phyloP scores from a whole-genome alignment of 1,140 invertebrate species.

The Heliconius melpomene region DNA sequence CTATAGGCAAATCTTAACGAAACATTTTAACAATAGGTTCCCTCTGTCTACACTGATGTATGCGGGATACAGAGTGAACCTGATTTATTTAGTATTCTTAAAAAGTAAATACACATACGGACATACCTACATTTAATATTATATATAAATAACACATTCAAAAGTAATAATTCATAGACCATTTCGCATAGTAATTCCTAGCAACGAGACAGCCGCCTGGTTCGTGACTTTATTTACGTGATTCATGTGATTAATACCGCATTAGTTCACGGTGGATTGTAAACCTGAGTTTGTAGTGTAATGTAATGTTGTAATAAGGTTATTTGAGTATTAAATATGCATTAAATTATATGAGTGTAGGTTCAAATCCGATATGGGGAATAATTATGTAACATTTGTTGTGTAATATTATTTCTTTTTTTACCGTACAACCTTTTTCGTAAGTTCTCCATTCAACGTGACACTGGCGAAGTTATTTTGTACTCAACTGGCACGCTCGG shows the following conservation, averaged over 20 bases:
- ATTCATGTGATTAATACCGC: constrained; percentile 12
- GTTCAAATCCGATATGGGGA: not conserved
- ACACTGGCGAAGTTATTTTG: too few relatives aligned
- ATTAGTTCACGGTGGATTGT: constrained; percentile 3
- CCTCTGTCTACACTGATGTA: too few relatives aligned
- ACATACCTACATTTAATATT: not conserved
- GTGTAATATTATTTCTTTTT: too few relatives aligned
- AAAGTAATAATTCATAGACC: not conserved
- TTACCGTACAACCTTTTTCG: too few relatives aligned
- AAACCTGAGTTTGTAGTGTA: not conserved
- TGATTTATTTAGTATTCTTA: too few relatives aligned
- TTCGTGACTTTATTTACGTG: constrained; percentile 11
- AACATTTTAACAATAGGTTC: too few relatives aligned
- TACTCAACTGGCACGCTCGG: too few relatives aligned
- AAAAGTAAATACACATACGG: not conserved
- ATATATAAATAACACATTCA: not conserved
- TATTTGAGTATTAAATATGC: not conserved
- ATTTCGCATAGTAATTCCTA: not conserved
- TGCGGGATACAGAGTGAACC: not conserved
- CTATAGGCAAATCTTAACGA: too few relatives aligned
- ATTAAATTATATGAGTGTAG: not conserved
- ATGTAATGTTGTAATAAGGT: not conserved
- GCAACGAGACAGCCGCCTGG: not conserved
- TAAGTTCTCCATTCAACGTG: too few relatives aligned
- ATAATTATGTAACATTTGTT: too few relatives aligned